Conservation (phyloP, 92 coral and sea anemone species). For the Porites evermanni region DNA sequence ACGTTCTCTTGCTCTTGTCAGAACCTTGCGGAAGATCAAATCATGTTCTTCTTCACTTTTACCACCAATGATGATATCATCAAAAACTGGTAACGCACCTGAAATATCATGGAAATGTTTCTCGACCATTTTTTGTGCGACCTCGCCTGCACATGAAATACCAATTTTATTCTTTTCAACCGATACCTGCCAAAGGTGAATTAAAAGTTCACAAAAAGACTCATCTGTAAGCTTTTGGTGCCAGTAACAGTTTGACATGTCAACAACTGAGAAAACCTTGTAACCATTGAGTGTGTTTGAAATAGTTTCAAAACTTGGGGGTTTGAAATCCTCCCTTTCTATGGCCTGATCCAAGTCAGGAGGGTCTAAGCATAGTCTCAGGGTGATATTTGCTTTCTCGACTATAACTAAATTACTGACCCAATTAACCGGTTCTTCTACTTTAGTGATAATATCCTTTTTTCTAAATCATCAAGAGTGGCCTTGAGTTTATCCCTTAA, state of each 20-base stretch:
- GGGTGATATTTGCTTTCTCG: slow-evolving; percentile 24
- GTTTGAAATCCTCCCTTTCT: slow-evolving; percentile 28
- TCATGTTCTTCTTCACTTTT: slow-evolving; percentile 64
- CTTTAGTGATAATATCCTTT: slow-evolving; percentile 24
- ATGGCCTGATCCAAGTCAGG: slow-evolving; percentile 36
- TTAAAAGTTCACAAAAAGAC: slow-evolving; percentile 44
- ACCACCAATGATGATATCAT: slow-evolving; percentile 56
- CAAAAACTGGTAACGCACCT: slow-evolving; percentile 49
- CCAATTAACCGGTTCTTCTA: slow-evolving; percentile 39
- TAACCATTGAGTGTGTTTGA: slow-evolving; percentile 47
- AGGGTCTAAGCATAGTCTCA: slow-evolving; percentile 53
- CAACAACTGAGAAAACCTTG: too few species aligned
- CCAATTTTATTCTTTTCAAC: slow-evolving; percentile 62
- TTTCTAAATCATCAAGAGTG: slow-evolving; percentile 36
- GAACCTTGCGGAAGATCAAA: slow-evolving; percentile 35
- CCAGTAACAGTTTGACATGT: too few species aligned
- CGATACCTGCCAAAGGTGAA: slow-evolving; percentile 45
- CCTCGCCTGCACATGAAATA: slow-evolving; percentile 54
- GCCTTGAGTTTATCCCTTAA: slow-evolving; percentile 38
- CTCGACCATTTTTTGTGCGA: slow-evolving; percentile 57
- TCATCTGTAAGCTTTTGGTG: slow-evolving; percentile 23
- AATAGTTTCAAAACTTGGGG: slow-evolving; percentile 49
- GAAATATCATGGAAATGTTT: slow-evolving; percentile 53
- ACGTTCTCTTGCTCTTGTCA: slow-evolving; percentile 35
- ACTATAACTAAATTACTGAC: slow-evolving; percentile 38